Base-by-base conservation (phyloP, 2,888 invertebrate genomes). In the Diarsia mendica region DNA sequence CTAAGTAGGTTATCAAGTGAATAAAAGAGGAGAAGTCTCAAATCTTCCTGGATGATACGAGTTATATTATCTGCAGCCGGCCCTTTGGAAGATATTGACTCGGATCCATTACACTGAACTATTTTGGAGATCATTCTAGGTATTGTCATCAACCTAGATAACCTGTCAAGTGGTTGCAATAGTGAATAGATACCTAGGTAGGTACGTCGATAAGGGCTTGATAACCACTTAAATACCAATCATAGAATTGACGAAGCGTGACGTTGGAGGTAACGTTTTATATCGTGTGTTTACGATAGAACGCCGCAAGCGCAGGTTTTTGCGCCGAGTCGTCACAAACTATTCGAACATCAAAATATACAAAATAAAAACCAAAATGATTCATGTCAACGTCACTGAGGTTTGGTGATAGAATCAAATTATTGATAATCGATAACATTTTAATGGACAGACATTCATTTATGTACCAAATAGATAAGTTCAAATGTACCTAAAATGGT, bases 401-500 rank as follows among this genome's bases (percentile, higher is more conserved):
- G 2, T 72, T 60, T 73, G 53, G 67, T 20, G 48, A 72, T 63
- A 64, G 11, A 79, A 55, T 80, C 63, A 46, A 63, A 23, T 67
- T 49, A 58, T 51, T 48, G 60, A 66, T 61, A 55, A 74, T 75
- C 60, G 72, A 75, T 84, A 76, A 72, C 6, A 65, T 58, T 55
- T 44, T 76, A 78, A 70, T 77, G 64, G 70, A 48, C 15, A 68
- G 53, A 4, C 53, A 55, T 10, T 79, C 77, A 72, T 46, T 65
- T 33, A n/a, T n/a, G n/a, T n/a, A 44, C 46, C 20, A 55, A 67
- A 65, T 71, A 76, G 74, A 75, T 84, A 84, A 79, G 61, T 70
- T 66, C 20, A 55, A 33, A 39, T 58, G 60, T 78, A 64, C 64
- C n/a, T 49, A 49, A 8, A 9, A 61, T 44, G 3, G 66, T 20